Evolutionary conservation across 2,113 vertebrate genomes (phyloP).

Genomic region (Megaceryle torquata): DNA sequence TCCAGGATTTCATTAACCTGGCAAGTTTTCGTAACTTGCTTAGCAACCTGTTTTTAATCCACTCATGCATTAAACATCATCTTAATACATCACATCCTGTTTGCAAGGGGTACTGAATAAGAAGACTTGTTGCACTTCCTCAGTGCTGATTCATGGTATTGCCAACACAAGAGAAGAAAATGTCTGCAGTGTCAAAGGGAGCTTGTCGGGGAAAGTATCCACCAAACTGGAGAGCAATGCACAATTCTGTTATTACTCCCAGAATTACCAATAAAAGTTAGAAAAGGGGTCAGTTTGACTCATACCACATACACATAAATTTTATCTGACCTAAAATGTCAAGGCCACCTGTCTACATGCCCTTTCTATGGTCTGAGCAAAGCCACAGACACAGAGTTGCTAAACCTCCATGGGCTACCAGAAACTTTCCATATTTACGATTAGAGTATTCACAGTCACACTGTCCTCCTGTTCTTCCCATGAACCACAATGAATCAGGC

Average conservation of each 20-base stretch:
- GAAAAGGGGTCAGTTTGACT: neutral
- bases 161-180: neutral
- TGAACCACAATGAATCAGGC: neutral
- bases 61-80: neutral
- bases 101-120: neutral
- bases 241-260: neutral
- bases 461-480: neutral
- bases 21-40: neutral
- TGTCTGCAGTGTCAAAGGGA: neutral
- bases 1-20: neutral
- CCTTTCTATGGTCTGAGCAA: neutral
- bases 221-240: neutral
- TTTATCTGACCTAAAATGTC: neutral
- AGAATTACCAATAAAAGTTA: neutral
- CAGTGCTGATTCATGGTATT: neutral
- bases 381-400: neutral
- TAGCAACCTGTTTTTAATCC: neutral
- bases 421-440: neutral
- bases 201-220: neutral
- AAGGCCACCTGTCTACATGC: neutral
- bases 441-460: neutral
- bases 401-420: neutral
- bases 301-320: neutral
- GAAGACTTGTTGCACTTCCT: neutral
- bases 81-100: neutral